phyloP scores from a whole-genome alignment of 1,140 invertebrate species.

The Cherax quadricarinatus region DNA sequence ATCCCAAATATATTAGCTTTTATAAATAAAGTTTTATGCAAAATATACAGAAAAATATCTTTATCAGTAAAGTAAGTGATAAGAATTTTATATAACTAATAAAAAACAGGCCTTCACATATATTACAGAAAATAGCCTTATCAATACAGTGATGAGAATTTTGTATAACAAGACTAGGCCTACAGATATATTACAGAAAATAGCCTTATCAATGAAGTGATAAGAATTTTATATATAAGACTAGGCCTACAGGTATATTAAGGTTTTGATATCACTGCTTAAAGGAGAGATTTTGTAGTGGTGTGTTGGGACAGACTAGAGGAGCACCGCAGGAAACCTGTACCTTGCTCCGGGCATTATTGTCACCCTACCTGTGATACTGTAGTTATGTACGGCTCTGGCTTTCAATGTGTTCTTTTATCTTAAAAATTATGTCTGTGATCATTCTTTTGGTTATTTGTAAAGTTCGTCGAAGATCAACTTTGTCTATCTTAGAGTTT shows the following conservation, averaged over 20 bases:
- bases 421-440: slow-evolving; percentile 51
- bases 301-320: too few relatives aligned
- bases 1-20: not conserved
- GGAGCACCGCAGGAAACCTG: too few relatives aligned
- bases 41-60: not conserved
- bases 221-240: too few relatives aligned
- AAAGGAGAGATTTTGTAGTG: too few relatives aligned
- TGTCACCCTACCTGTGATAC: slow-evolving; percentile 61
- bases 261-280: too few relatives aligned
- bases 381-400: slow-evolving; percentile 52
- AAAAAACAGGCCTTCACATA: slow-evolving; percentile 32
- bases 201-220: too few relatives aligned
- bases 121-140: not conserved
- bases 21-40: not conserved
- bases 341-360: not conserved
- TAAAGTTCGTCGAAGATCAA: slow-evolving; percentile 7
- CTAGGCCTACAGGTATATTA: too few relatives aligned
- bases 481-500: slow-evolving; percentile 28
- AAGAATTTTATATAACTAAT: slow-evolving; percentile 5
- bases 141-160: too few relatives aligned
- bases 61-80: slow-evolving; percentile 4
- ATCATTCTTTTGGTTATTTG: slow-evolving; percentile 46
- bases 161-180: too few relatives aligned
- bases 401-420: slow-evolving; percentile 53
- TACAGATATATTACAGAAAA: too few relatives aligned